A percentile compares a stretch with the other conserved stretches of the same genome.
Evolutionary conservation across 1,140 invertebrate species (phyloP).

Genomic region (Oryctes rhinoceros): DNA sequence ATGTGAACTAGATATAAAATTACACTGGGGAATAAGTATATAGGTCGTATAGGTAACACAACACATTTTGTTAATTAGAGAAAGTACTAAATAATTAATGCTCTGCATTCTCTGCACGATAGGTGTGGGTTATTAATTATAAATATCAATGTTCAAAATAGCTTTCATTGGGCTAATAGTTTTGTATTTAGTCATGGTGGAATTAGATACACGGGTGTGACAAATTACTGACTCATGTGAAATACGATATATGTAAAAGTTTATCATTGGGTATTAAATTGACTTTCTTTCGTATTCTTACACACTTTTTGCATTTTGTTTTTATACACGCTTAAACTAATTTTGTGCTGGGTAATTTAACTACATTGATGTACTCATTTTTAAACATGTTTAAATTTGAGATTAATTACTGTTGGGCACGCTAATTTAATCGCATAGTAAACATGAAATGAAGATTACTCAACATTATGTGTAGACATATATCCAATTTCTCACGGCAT

Average conservation of each 20-base stretch:
- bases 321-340: too few relatives aligned
- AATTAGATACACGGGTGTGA: neutral
- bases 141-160: slow-evolving; percentile 14
- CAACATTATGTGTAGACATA: too few relatives aligned
- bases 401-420: too few relatives aligned
- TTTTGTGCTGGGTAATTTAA: too few relatives aligned
- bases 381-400: too few relatives aligned
- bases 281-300: too few relatives aligned
- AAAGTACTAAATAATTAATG: slow-evolving; percentile 13
- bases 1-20: neutral
- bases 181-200: neutral
- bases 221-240: neutral
- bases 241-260: neutral
- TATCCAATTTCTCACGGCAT: neutral
- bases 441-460: too few relatives aligned
- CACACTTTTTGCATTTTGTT: too few relatives aligned
- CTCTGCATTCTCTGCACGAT: slow-evolving; percentile 5
- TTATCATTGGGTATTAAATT: neutral
- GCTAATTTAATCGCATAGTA: too few relatives aligned
- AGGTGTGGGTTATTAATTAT: slow-evolving; percentile 23
- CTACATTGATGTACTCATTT: too few relatives aligned
- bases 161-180: neutral
- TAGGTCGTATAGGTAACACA: neutral
- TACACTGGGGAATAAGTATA: neutral
- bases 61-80: slow-evolving; percentile 20